Evolutionary conservation across 2,888 invertebrate genomes (phyloP), one percentile per base, ranked within the genome.

Genomic region (Polyploca ridens): DNA sequence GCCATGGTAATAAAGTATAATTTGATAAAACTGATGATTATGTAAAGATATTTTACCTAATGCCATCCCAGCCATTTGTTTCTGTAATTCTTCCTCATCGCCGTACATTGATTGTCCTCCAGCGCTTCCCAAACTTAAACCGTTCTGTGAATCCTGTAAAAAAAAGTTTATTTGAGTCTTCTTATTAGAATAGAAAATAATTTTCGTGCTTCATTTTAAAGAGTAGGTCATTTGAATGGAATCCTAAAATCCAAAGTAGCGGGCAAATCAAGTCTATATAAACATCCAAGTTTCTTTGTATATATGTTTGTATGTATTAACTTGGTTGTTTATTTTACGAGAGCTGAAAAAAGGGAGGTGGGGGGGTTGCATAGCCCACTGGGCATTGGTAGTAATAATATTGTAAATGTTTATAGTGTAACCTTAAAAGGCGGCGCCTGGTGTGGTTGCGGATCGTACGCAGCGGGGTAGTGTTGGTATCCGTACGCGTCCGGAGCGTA

Each of bases 1-100:
- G 13, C 13, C 41, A 41, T 13, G 3, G 1, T 41, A 41, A 41
- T 41, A 41, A 41, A 41, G 41, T 41, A 13, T 41, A 41, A 41
- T 41, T 4, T 41, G 13, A 41, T 41, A 41, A 4, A 5, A 3
- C 13, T 7, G 41, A 13, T 11, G 35, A 59, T 59, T 62, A 35
- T 41, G 49, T 11, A 38, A 58, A 58, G 10, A 33, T 14, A 16
- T 13, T 77, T 80, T 85, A 89, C 94, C 95, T 81, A 95, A 87
- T 44, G 95, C 91, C 91, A 96, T 95, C 77, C 95, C 96, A 54
- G 96, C 95, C 94, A 97, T 96, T 84, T 96, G 96, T 83, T 96
- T 96, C 77, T 96, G 96, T 72, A 96, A 86, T 78, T 96, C 96
- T 71, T 96, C 95, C 67, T 96, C 96, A 73, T 96, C 96, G n/a